Evolutionary conservation across 2,113 vertebrate species (phyloP).

Genomic region (Glaucidium brasilianum): DNA sequence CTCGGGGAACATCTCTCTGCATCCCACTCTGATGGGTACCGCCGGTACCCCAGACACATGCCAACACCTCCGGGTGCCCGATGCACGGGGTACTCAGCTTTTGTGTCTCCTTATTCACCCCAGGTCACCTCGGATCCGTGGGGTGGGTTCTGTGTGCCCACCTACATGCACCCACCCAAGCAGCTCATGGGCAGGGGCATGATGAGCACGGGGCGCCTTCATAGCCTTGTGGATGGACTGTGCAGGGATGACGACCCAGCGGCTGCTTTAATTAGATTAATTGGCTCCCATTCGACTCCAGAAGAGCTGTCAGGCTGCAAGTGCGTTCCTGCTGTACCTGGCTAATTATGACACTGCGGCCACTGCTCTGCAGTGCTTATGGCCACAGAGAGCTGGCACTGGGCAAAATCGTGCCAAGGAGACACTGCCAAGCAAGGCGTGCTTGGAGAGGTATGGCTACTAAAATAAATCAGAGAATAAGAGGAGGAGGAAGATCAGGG

Average conservation of each 20-base stretch:
- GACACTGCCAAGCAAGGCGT: rapidly evolving
- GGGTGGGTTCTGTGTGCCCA: rapidly evolving
- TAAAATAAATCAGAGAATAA: background rate
- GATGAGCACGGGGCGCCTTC: rapidly evolving
- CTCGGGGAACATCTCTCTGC: rapidly evolving
- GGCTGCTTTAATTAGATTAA: conserved; percentile 56
- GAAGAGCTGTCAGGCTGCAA: conserved; percentile 44
- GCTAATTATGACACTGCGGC: background rate
- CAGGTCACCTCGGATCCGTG: rapidly evolving
- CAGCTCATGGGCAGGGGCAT: background rate
- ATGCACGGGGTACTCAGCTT: rapidly evolving
- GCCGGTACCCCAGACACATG: rapidly evolving
- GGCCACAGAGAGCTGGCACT: background rate
- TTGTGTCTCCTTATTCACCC: too few relatives aligned
- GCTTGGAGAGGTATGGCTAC: background rate
- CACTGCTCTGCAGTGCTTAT: background rate
- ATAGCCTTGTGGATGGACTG: background rate
- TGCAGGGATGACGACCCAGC: background rate
- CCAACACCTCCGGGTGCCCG: rapidly evolving
- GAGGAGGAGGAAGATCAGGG: background rate
- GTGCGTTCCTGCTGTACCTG: conserved; percentile 43
- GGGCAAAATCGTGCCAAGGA: background rate
- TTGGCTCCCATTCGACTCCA: conserved; percentile 50
- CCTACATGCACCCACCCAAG: rapidly evolving
- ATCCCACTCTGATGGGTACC: rapidly evolving